Evolutionary conservation across 2,113 vertebrate genomes (phyloP), one percentile per base, ranked within the genome.

Genomic region (Cepphus grylle): DNA sequence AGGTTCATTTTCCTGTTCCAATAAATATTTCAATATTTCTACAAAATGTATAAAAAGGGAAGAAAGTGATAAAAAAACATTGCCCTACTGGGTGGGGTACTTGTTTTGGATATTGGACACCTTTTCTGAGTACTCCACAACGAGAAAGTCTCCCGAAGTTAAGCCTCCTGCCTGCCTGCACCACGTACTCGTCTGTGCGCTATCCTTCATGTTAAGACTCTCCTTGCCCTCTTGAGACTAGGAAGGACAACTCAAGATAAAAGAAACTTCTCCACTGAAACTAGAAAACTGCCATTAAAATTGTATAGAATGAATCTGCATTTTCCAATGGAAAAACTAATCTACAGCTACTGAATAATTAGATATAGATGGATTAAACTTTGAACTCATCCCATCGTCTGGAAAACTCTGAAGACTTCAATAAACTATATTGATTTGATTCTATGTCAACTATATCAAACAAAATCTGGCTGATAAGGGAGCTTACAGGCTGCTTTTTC

Each of bases 141-240:
- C 1, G 26, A 38, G 62, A 27, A 55, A 50, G 8, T 23, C 19
- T 76, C 22, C 69, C 17, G 36, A 76, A 34, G 8, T 42, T 32
- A 32, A 36, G 20, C 3, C 12, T 81, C 50, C 52, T 74, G 19
- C 26, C 72, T 80, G 15, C 20, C 47, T 8, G 3, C 16, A 42
- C 8, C 4, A 2, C 0, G 0, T 13, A 6, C 42, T 66, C 50
- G 26, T 26, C 65, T 17, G 34, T 30, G 67, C 1, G 0, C 42
- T 29, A n/a, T 2, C 65, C 45, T 40, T 69, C 38, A 2, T 1
- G 23, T 7, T 29, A 38, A 47, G 50, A 72, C 19, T 38, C 12
- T 52, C 55, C 79, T 59, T 22, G 30, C 8, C 47, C 30, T 67
- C 72, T 30, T 7, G 15, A 12, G 23, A 78, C 19, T 32, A 56